These are phyloP conservation scores for Cirrhinus mrigala DNA, from an alignment of 2,797 vertebrate species.

Conservation along the genomic window DNA sequence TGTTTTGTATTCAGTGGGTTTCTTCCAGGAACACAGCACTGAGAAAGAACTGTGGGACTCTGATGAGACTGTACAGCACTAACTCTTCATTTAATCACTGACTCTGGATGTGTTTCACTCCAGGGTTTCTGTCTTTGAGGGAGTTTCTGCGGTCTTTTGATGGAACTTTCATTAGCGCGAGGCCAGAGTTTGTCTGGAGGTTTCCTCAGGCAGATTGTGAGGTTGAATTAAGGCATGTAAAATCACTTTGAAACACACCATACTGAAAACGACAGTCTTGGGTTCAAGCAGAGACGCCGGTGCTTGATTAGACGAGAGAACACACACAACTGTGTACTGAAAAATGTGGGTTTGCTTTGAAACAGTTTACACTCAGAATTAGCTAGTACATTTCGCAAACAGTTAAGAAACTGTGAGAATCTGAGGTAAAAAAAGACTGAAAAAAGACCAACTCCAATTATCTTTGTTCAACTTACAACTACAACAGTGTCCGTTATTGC, in stretches of 20 bases:
- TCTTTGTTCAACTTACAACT: neutral
- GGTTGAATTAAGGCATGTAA: neutral
- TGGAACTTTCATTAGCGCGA: neutral
- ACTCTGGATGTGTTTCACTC: neutral
- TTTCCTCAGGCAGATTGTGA: neutral
- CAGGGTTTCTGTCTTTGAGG: neutral
- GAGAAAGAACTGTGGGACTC: neutral
- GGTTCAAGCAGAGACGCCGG: neutral
- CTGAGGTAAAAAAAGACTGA: neutral
- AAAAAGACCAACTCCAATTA: too few relatives aligned
- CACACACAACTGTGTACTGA: too few relatives aligned
- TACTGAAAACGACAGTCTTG: neutral
- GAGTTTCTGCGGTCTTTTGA: neutral
- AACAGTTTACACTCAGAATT: neutral
- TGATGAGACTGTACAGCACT: neutral
- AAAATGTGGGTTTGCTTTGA: neutral
- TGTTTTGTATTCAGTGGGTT: neutral
- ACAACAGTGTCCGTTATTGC: neutral
- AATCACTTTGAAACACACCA: neutral
- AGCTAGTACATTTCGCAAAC: neutral
- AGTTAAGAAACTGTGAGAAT: neutral
- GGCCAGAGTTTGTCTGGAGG: constrained; percentile 1
- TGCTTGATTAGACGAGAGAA: neutral
- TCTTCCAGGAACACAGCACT: neutral
- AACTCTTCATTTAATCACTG: neutral